Evolutionary conservation across 2,113 vertebrate species (phyloP).

Genomic region (Xenotilapia longispinis): DNA sequence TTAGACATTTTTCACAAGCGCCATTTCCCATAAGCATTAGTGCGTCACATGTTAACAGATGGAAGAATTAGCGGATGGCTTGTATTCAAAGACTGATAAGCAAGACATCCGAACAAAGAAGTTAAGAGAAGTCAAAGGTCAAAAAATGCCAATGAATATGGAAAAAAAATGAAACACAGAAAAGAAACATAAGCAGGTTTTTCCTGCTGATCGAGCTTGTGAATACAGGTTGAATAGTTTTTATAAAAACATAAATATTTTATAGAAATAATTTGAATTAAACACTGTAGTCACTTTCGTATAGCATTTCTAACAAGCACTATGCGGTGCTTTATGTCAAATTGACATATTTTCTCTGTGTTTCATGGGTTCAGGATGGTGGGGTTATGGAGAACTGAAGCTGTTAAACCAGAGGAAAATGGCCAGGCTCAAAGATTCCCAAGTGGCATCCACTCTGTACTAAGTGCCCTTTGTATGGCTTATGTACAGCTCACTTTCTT

Average conservation of each 20-base stretch:
- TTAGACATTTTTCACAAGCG: not conserved
- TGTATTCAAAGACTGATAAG: not conserved
- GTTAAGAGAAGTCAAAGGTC: not conserved
- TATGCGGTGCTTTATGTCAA: not conserved
- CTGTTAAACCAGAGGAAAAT: not conserved
- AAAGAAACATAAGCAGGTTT: not conserved
- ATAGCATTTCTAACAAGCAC: not conserved
- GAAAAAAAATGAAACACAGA: not conserved
- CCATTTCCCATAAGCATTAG: not conserved
- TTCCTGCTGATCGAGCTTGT: not conserved
- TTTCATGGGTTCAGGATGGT: conserved; percentile 10
- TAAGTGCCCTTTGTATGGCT: not conserved
- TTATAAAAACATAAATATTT: not conserved
- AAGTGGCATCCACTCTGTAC: conserved; percentile 5
- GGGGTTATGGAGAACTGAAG: not conserved
- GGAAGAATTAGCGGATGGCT: not conserved
- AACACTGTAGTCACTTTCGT: not conserved
- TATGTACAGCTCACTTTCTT: not conserved
- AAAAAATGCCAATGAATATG: not conserved
- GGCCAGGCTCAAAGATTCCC: conserved; percentile 25
- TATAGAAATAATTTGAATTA: not conserved
- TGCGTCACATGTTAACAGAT: not conserved
- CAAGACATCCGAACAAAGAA: not conserved
- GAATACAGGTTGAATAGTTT: not conserved
- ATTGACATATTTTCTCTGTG: not conserved